These are phyloP conservation scores for Caretta caretta DNA, from an alignment of 2,113 vertebrate genomes.

Conservation along the genomic window DNA sequence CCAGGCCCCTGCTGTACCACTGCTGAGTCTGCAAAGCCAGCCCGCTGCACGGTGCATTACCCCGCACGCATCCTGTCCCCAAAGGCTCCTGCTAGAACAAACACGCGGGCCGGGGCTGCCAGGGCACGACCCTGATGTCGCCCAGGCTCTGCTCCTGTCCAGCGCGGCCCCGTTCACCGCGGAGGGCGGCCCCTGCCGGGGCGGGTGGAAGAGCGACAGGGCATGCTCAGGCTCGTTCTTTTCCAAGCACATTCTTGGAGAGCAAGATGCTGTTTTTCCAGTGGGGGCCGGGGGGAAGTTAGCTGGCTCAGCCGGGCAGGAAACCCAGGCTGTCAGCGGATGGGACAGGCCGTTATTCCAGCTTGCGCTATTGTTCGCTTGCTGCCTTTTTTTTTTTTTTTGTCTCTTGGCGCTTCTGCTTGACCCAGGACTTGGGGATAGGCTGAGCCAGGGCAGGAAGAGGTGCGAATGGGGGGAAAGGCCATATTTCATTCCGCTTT, in stretches of 20 bases:
- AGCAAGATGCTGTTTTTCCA: neutral
- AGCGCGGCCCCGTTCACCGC: neutral
- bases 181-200: no score
- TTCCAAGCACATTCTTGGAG: neutral
- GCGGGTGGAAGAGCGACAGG: neutral
- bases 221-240: neutral
- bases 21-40: constrained; percentile 64
- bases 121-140: no score
- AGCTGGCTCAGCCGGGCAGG: neutral
- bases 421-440: no score
- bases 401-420: neutral
- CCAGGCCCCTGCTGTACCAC: neutral
- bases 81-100: neutral
- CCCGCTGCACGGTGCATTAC: neutral
- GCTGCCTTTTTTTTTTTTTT: neutral
- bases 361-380: neutral
- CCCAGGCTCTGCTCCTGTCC: fast-evolving
- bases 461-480: neutral
- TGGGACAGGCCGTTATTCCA: neutral
- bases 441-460: neutral
- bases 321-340: neutral
- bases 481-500: no score
- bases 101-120: neutral
- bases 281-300: neutral
- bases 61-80: neutral